These are phyloP conservation scores for Leptura quadrifasciata DNA, from an alignment of 2,888 invertebrate species.

Conservation along the genomic window DNA sequence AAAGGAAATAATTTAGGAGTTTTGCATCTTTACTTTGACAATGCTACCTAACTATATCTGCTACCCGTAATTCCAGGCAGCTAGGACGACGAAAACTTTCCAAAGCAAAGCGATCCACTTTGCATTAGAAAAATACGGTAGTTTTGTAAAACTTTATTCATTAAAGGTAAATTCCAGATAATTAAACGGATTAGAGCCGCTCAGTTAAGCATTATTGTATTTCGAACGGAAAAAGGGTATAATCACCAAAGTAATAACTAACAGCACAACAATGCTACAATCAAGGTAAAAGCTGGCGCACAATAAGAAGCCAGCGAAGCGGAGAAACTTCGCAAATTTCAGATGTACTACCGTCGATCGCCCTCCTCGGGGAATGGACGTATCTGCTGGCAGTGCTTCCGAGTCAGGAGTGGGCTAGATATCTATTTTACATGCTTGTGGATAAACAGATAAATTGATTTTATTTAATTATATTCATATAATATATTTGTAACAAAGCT, in stretches of 20 bases:
- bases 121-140: constrained; percentile 62
- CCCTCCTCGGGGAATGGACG: constrained; percentile 47
- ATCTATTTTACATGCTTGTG: too few species aligned
- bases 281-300: constrained; percentile 60
- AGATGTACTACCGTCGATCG: constrained; percentile 40
- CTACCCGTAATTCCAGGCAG: constrained; percentile 25
- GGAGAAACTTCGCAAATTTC: constrained; percentile 42
- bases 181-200: constrained; percentile 59
- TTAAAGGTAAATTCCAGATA: constrained; percentile 66
- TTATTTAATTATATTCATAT: too few species aligned
- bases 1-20: constrained; percentile 50
- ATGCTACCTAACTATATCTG: constrained; percentile 29
- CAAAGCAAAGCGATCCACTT: constrained; percentile 54
- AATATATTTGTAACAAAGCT: too few species aligned
- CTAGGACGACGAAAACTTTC: constrained; percentile 58
- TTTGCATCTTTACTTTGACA: constrained; percentile 22
- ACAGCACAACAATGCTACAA: constrained; percentile 68
- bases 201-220: constrained; percentile 62
- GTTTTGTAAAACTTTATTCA: constrained; percentile 65
- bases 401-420: neutral
- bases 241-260: constrained; percentile 63
- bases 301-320: constrained; percentile 41
- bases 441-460: too few species aligned
- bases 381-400: constrained; percentile 26
- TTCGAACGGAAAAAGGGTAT: constrained; percentile 54